These are phyloP conservation scores for Aleadryas rufinucha DNA, from an alignment of 2,113 vertebrate genomes.

Conservation along the genomic window DNA sequence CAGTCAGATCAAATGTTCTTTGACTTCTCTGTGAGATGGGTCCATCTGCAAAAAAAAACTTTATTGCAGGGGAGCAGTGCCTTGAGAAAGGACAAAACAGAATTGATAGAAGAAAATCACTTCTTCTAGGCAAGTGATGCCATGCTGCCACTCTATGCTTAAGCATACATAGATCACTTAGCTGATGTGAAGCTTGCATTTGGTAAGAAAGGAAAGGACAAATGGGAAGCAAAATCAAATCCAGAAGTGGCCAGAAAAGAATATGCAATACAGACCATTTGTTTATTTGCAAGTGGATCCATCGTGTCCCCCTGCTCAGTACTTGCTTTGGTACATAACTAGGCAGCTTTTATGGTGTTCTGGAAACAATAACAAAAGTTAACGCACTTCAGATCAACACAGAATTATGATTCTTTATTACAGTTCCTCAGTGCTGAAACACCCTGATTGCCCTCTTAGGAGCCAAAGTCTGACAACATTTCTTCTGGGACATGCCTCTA, in stretches of 20 bases:
- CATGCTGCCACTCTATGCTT: background rate
- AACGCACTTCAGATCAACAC: background rate
- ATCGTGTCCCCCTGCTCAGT: background rate
- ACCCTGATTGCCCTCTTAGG: background rate
- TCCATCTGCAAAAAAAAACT: background rate
- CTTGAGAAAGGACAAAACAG: background rate
- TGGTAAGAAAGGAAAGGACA: background rate
- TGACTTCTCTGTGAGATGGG: background rate
- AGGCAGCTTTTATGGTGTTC: background rate
- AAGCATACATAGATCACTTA: background rate
- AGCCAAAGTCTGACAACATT: background rate
- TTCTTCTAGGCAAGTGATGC: background rate
- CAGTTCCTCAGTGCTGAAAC: background rate
- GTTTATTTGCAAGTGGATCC: background rate
- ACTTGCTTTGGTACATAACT: background rate
- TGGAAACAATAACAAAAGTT: background rate
- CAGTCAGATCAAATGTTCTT: background rate
- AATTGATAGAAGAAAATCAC: background rate
- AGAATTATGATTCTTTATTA: background rate
- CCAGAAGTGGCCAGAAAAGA: background rate
- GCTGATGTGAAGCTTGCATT: background rate
- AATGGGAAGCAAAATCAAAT: background rate
- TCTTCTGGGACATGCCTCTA: background rate
- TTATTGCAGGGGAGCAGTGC: background rate
- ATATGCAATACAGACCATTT: background rate